phyloP scores from a whole-genome alignment of 2,888 invertebrate genomes.

The Drosophila diplacantha region DNA sequence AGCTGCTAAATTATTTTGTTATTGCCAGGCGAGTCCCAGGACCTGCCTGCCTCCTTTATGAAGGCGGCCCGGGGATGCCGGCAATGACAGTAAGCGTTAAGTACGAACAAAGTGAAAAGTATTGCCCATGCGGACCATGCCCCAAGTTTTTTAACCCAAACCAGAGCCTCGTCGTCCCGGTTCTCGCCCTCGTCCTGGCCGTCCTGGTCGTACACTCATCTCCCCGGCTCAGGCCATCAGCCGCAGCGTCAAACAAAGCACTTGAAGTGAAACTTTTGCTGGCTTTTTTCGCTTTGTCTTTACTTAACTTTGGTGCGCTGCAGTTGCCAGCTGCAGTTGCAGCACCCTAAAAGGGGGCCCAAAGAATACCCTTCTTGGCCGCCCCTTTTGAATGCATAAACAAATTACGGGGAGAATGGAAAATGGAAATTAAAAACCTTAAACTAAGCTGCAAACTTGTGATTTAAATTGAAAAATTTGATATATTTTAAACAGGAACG shows the following conservation, averaged over 20 bases:
- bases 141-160: conserved; percentile 1
- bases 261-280: conserved; percentile 64
- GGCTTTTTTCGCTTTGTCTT: conserved; percentile 69
- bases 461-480: background rate
- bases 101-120: conserved; percentile 68
- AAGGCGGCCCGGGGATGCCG: conserved; percentile 11
- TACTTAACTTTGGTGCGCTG: conserved; percentile 60
- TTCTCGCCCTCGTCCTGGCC: background rate
- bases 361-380: background rate
- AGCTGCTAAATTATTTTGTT: conserved; percentile 68
- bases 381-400: background rate
- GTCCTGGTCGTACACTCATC: background rate
- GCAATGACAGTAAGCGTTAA: conserved; percentile 66
- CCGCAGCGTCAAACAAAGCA: conserved; percentile 62
- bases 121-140: conserved; percentile 58
- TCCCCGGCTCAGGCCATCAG: conserved; percentile 11
- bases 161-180: background rate
- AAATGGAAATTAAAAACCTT: background rate
- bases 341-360: background rate
- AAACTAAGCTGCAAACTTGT: background rate
- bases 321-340: conserved; percentile 63
- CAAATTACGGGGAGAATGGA: background rate
- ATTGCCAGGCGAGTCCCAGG: conserved; percentile 52
- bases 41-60: conserved; percentile 12
- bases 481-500: background rate